A percentile compares a stretch with the other conserved stretches of the same genome.
Evolutionary conservation across 2,113 vertebrate species (phyloP).

Genomic region (Ictalurus punctatus): DNA sequence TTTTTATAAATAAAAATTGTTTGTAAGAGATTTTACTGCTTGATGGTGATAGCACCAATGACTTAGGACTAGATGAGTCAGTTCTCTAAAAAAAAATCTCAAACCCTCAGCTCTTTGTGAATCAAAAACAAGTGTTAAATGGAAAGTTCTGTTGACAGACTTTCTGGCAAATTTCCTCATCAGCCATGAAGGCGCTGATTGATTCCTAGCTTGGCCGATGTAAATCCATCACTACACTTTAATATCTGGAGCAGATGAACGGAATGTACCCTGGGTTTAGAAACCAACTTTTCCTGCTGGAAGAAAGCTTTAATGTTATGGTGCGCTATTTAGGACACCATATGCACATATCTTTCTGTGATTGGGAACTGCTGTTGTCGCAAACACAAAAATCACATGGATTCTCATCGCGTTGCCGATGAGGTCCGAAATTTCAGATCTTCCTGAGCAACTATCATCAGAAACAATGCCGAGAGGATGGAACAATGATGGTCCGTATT

Average conservation of each 20-base stretch:
- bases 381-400: neutral
- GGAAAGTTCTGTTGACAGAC: conserved; percentile 4
- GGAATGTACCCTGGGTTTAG: neutral
- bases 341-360: conserved; percentile 1
- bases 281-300: neutral
- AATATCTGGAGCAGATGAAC: conserved; percentile 18
- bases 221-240: conserved; percentile 31
- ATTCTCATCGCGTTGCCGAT: neutral
- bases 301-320: neutral
- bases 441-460: conserved; percentile 30
- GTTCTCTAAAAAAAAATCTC: neutral
- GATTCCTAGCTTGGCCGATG: conserved; percentile 21
- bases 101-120: neutral
- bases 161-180: conserved; percentile 30
- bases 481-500: conserved; percentile 9
- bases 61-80: conserved; percentile 5
- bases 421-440: neutral
- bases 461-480: conserved; percentile 6
- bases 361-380: neutral
- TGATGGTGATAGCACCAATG: neutral
- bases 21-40: neutral
- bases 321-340: neutral
- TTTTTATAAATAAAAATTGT: neutral
- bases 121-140: conserved; percentile 27
- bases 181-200: conserved; percentile 27